These are phyloP conservation scores for Pinctada fucata DNA, from an alignment of 2,888 invertebrate species.

Conservation along the genomic window DNA sequence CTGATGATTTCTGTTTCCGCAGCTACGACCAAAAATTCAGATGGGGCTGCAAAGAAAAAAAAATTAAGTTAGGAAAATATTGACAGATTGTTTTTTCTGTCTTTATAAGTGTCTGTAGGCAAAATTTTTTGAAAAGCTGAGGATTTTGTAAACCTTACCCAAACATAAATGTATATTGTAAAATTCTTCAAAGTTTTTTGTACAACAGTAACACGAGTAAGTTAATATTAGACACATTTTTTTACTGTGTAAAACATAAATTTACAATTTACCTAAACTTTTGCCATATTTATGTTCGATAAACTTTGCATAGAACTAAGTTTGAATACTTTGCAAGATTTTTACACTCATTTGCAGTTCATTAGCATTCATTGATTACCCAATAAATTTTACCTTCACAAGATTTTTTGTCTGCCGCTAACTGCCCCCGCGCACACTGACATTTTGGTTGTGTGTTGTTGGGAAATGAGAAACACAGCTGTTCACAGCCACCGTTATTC, in stretches of 20 bases:
- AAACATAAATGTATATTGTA: too few relatives aligned
- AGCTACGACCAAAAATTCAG: conserved; percentile 94
- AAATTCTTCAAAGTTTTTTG: neutral
- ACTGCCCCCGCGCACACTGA: conserved; percentile 93
- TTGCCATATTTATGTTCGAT: too few relatives aligned
- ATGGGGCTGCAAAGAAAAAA: conserved; percentile 80
- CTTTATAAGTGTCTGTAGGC: too few relatives aligned
- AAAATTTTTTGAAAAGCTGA: too few relatives aligned
- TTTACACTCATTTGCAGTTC: too few relatives aligned
- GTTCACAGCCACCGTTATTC: conserved; percentile 83
- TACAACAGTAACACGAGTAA: neutral
- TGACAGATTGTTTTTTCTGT: too few relatives aligned
- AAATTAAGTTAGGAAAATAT: neutral
- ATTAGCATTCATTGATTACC: too few relatives aligned
- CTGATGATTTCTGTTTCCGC: conserved; percentile 95
- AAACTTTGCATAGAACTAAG: too few relatives aligned
- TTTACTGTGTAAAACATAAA: too few relatives aligned
- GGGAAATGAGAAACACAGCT: conserved; percentile 96
- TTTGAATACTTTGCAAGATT: too few relatives aligned
- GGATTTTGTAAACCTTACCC: too few relatives aligned
- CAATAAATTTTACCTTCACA: conserved; percentile 81
- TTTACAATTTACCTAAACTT: too few relatives aligned
- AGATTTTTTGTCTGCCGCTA: conserved; percentile 80
- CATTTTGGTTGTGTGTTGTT: conserved; percentile 81
- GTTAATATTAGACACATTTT: neutral